Base-by-base conservation (phyloP, 2,113 vertebrate genomes). In the Chascanopsetta lugubris region DNA sequence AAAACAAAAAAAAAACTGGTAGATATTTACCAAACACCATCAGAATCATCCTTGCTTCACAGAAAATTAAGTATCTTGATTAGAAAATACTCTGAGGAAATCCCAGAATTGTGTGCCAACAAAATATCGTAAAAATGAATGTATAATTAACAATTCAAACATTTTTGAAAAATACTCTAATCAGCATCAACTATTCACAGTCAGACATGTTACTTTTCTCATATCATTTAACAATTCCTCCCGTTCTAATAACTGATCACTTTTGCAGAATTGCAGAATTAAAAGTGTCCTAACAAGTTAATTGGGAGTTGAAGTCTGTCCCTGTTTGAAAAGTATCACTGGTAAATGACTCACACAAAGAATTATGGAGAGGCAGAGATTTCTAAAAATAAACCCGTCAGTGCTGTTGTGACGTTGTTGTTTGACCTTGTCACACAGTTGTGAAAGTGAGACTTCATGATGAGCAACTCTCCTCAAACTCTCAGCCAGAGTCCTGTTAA, bases 391-490 rank as follows among this genome's bases (percentile, higher is more conserved):
- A 18, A 45, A 53, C 2, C 62, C 21, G 36, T 54, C 20, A 25
- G 1, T 9, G 40, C 50, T 72, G 43, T 32, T 6, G 27, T 40
- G 13, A 34, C 13, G 40, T 12, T 5, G 12, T n/a, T 20, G 26
- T 42, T 3, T 1, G 8, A 45, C n/a, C 46, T 72, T 17, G 43
- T 49, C 22, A 18, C 5, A 15, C 5, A 9, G 10, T 43, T 49
- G 6, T 34, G 5, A 54, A 66, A 60, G 4, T 20, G 12, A 9
- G 18, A 54, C 48, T 55, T 29, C 49, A n/a, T 55, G 63, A 27
- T 40, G 42, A n/a, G n/a, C n/a, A n/a, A 43, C 62, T 42, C 18
- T 12, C 29, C 25, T 46, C n/a, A 20, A 38, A 32, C 38, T 21
- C 15, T 5, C 1, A 17, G 11, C 40, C 47, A 40, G n/a, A 29